Evolutionary conservation across 2,797 vertebrate species (phyloP).

Genomic region (Brotula barbata): DNA sequence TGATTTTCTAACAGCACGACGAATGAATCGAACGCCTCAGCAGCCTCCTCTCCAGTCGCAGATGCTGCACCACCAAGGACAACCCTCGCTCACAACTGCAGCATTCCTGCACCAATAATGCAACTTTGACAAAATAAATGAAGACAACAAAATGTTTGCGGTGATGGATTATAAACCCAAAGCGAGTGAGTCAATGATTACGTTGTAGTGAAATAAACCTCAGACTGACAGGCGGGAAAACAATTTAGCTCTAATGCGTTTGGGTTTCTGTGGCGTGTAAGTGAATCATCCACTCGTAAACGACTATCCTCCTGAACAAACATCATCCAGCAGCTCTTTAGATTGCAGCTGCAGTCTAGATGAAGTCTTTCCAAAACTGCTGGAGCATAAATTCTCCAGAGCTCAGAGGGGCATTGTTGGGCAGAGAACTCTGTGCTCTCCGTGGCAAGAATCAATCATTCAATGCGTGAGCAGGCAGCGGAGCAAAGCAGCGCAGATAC

Average conservation of each 20-base stretch:
- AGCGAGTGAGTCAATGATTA: too few relatives aligned
- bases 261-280: background rate
- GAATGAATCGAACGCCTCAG: too few relatives aligned
- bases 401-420: constrained; percentile 35
- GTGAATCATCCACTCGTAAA: constrained; percentile 8
- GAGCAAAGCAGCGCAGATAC: constrained; percentile 18
- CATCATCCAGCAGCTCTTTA: constrained; percentile 30
- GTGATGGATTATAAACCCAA: too few relatives aligned
- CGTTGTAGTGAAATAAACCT: too few relatives aligned
- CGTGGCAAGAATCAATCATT: constrained; percentile 59
- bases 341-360: constrained; percentile 14
- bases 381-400: constrained; percentile 35
- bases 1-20: too few relatives aligned
- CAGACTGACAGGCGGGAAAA: too few relatives aligned
- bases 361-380: constrained; percentile 28
- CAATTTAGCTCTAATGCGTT: background rate
- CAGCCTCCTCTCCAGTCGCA: too few relatives aligned
- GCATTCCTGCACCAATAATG: too few relatives aligned
- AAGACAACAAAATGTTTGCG: too few relatives aligned
- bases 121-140: too few relatives aligned
- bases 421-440: constrained; percentile 13
- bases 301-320: constrained; percentile 13
- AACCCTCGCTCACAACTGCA: too few relatives aligned
- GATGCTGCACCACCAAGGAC: too few relatives aligned
- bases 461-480: constrained; percentile 17